Evolutionary conservation across 2,113 vertebrate genomes (phyloP), one percentile per base, ranked within the genome.

Genomic region (Eurypyga helias): DNA sequence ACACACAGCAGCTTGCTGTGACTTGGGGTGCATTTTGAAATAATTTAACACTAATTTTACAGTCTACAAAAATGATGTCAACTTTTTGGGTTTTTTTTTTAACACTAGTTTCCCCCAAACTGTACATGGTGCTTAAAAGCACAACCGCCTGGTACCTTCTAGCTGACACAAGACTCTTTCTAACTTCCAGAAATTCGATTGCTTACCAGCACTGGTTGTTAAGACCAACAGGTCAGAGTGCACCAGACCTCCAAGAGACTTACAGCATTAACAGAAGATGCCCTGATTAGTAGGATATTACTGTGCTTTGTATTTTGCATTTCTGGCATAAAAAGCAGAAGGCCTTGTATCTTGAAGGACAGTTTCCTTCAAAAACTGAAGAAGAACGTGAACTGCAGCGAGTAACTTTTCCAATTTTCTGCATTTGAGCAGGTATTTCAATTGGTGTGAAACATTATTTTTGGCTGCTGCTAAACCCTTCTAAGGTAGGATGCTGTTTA

Each of bases 21-120:
- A 96, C 66, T 94, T 46, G 17, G 70, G 86, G 62, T 79, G 36
- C 61, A 91, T 65, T 97, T 84, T 65, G 54, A 96, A 96, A 95
- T 48, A 93, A 91, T 76, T 79, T 70, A 92, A 85, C 61, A 62
- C 23, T 57, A 76, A 78, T 76, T 61, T 94, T 95, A 80, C 71
- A 76, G 71, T 46, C 46, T 70, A 82, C 61, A 87, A 84, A 93
- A 93, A 94, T 62, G 9, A 91, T 89, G 78, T 65, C 51, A 90
- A 78, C 41, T 41, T n/a, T n/a, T n/a, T n/a, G n/a, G n/a, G n/a
- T 48, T 52, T 73, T 71, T 31, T 66, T 64, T 73, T 57, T 2
- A 51, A 62, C 38, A 83, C 70, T 81, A 67, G 26, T 83, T 92
- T 57, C 4, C 33, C 38, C 57, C 2, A 65, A 62, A 94, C 17